Conservation (phyloP, 2,113 vertebrate genomes). For the Toxotes jaculatrix region DNA sequence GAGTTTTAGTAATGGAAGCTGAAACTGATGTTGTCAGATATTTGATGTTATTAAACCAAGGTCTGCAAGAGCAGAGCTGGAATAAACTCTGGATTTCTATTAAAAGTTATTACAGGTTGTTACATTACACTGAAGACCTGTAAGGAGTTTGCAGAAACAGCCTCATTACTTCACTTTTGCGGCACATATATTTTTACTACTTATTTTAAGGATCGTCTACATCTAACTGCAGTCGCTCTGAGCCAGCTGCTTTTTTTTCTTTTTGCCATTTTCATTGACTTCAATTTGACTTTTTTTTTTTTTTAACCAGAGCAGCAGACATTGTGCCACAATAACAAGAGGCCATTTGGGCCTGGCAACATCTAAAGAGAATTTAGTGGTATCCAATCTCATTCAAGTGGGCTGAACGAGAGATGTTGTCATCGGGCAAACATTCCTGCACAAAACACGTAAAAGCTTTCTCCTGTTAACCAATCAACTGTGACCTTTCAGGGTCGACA, state of each 20-base stretch:
- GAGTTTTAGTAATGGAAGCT: neutral
- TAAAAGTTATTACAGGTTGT: neutral
- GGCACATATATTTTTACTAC: neutral
- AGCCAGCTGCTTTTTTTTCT: neutral
- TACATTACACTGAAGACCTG: neutral
- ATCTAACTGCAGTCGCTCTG: neutral
- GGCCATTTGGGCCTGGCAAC: constrained; percentile 41
- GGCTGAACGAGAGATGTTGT: constrained; percentile 49
- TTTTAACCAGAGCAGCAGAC: constrained; percentile 5
- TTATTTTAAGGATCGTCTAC: too few relatives aligned
- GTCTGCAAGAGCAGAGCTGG: neutral
- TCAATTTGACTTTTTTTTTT: constrained; percentile 8
- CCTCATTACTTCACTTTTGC: neutral
- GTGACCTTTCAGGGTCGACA: constrained; percentile 69
- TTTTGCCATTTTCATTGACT: neutral
- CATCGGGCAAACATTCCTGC: constrained; percentile 34
- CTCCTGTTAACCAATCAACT: constrained; percentile 73
- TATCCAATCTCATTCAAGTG: constrained; percentile 52
- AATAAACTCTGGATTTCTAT: neutral
- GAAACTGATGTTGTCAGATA: neutral
- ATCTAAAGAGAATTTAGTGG: constrained; percentile 51
- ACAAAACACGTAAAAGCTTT: constrained; percentile 74
- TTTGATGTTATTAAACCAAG: neutral
- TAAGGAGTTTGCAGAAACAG: neutral
- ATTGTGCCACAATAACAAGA: constrained; percentile 46